phyloP scores from a whole-genome alignment of 2,797 vertebrate genomes.

The Morelia viridis region DNA sequence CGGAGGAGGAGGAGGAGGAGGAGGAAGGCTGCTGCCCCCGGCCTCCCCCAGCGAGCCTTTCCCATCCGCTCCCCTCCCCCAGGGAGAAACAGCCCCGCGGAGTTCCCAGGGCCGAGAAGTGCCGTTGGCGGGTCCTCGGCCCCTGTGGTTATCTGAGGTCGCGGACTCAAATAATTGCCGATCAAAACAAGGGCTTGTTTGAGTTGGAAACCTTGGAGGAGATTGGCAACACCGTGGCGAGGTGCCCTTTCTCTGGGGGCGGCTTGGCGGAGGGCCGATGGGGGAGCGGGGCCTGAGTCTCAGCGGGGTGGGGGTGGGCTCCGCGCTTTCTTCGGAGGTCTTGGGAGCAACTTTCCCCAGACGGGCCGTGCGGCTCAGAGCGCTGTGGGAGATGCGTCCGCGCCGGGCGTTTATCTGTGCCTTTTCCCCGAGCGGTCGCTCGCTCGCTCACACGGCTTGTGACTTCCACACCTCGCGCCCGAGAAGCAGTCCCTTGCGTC shows the following conservation, averaged over 20 bases:
- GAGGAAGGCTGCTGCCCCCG: not conserved
- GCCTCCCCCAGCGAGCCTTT: not conserved
- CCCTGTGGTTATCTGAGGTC: slow-evolving; percentile 63
- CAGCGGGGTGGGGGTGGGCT: not conserved
- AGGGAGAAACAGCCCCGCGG: slow-evolving; percentile 49
- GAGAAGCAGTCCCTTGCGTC: not conserved
- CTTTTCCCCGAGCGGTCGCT: too few relatives aligned
- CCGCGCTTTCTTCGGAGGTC: not conserved
- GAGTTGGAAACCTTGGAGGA: slow-evolving; percentile 66
- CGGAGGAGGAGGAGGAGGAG: too few relatives aligned
- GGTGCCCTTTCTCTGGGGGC: not conserved
- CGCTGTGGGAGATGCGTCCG: slow-evolving; percentile 15
- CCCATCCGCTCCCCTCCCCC: fast-evolving
- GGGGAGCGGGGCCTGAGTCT: not conserved
- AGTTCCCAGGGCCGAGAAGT: slow-evolving; percentile 66
- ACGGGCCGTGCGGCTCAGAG: slow-evolving; percentile 22
- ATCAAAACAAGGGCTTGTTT: slow-evolving; percentile 66
- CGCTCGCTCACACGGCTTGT: not conserved
- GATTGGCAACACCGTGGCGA: slow-evolving; percentile 59
- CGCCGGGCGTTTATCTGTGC: not conserved
- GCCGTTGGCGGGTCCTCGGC: slow-evolving; percentile 53
- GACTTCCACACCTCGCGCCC: not conserved
- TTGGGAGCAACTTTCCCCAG: not conserved
- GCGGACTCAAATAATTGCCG: slow-evolving; percentile 62
- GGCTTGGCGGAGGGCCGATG: not conserved